Conservation (phyloP, 1,140 invertebrate species). For the Cryptotermes secundus region DNA sequence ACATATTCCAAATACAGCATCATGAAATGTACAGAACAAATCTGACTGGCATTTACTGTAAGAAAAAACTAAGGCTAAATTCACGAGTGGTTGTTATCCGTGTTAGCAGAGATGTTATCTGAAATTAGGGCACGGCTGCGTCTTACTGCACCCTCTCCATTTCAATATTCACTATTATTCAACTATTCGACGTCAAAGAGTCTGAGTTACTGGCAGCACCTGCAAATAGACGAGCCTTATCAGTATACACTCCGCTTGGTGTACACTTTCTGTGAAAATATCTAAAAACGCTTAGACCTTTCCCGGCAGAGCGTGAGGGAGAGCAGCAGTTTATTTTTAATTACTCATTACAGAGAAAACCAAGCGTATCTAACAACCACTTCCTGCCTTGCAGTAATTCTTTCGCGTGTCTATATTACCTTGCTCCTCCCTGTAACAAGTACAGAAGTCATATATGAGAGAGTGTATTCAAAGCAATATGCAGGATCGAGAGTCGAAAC, state of each 20-base stretch:
- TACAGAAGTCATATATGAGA: not conserved
- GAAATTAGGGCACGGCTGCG: too few species aligned
- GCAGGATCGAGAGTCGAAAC: not conserved
- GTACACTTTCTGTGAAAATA: too few species aligned
- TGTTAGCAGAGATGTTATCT: too few species aligned
- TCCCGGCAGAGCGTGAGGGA: not conserved
- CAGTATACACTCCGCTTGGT: too few species aligned
- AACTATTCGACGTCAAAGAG: too few species aligned
- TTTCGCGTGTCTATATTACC: not conserved
- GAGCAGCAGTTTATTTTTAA: not conserved
- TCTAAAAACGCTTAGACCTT: too few species aligned
- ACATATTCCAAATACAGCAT: too few species aligned
- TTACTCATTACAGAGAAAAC: not conserved
- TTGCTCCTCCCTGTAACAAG: not conserved
- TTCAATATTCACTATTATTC: too few species aligned
- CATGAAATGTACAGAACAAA: too few species aligned
- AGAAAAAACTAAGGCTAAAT: not conserved
- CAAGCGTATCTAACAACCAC: not conserved
- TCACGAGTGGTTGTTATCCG: not conserved
- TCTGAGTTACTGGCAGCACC: too few species aligned
- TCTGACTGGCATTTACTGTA: too few species aligned
- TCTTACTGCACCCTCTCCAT: too few species aligned
- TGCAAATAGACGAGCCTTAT: not conserved
- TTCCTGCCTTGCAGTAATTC: not conserved
- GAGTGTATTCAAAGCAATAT: not conserved